Evolutionary conservation across 92 coral and sea anemone species (phyloP).

Genomic region (Muricea muricata): DNA sequence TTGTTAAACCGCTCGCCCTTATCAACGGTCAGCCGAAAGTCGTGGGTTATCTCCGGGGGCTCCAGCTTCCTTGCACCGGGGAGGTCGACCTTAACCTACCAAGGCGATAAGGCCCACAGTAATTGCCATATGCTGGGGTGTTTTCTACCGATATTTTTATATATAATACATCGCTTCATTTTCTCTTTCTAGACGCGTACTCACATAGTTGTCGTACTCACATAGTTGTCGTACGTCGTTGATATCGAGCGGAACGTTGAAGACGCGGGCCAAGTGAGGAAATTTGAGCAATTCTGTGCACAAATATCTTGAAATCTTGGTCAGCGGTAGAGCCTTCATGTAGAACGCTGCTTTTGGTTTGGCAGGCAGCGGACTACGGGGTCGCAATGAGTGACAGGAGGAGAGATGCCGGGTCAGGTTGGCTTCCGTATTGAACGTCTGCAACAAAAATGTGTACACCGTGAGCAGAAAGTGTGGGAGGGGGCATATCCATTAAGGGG

Average conservation of each 20-base stretch:
- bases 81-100: no score
- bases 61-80: no score
- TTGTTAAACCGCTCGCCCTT: no score
- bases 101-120: no score
- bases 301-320: conserved; percentile 84
- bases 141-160: no score
- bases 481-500: no score
- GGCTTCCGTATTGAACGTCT: conserved; percentile 89
- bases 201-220: no score
- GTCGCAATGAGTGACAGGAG: conserved; percentile 89
- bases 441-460: not conserved
- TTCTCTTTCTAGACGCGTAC: no score
- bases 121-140: no score
- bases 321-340: conserved; percentile 82
- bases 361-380: conserved; percentile 93
- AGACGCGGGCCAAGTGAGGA: conserved; percentile 79
- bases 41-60: no score
- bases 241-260: conserved; percentile 72
- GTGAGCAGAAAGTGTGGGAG: not conserved
- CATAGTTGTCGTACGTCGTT: conserved; percentile 88
- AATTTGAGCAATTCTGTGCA: conserved; percentile 83
- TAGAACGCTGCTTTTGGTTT: conserved; percentile 97
- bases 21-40: no score
- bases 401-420: conserved; percentile 93
- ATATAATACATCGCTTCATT: no score